A percentile compares a stretch with the other conserved stretches of the same genome.
Evolutionary conservation across 1,140 invertebrate species (phyloP).

Genomic region (Diprion similis): DNA sequence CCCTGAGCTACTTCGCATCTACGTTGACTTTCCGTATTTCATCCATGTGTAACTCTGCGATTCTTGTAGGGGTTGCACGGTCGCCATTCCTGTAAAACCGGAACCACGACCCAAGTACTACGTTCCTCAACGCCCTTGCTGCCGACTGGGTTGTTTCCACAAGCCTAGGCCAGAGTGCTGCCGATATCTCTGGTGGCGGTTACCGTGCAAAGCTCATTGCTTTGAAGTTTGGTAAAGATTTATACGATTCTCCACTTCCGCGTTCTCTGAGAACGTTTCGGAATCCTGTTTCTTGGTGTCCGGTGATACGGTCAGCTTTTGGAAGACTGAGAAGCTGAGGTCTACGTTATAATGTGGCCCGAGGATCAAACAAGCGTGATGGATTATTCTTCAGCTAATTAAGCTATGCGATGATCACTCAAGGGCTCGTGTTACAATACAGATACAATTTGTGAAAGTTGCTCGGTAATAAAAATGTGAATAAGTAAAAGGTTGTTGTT

Average conservation of each 20-base stretch:
- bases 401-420: no score
- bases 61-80: slow-evolving; percentile 29
- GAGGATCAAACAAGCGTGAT: no score
- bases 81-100: slow-evolving; percentile 27
- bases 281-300: no score
- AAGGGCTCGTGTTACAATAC: no score
- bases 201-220: slow-evolving; percentile 40
- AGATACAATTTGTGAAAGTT: neutral
- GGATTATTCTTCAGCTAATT: no score
- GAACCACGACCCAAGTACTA: slow-evolving; percentile 21
- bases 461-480: neutral
- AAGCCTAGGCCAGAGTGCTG: slow-evolving; percentile 28
- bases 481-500: neutral
- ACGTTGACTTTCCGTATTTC: neutral
- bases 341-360: no score
- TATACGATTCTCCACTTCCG: no score
- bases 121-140: slow-evolving; percentile 28
- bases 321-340: no score
- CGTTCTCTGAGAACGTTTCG: no score
- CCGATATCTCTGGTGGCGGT: slow-evolving; percentile 31
- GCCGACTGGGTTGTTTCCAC: slow-evolving; percentile 32
- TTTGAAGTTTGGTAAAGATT: slow-evolving; percentile 32
- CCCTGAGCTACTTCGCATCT: neutral
- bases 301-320: no score
- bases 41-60: neutral